These are phyloP conservation scores for Stercorarius parasiticus DNA, from an alignment of 2,113 vertebrate genomes.

Conservation along the genomic window DNA sequence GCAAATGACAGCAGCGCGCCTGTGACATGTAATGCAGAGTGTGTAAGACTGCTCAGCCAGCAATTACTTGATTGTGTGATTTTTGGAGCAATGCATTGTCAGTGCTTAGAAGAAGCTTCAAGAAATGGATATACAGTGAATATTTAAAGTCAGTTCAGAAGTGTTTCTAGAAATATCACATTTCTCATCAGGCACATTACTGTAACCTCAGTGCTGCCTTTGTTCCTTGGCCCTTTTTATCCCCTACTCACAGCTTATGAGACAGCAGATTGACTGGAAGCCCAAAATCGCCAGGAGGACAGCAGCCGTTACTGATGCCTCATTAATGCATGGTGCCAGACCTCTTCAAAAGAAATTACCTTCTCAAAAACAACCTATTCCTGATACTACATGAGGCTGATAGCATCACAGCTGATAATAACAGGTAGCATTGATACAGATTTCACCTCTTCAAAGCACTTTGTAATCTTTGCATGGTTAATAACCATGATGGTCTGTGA, in stretches of 20 bases:
- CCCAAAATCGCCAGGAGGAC: background rate
- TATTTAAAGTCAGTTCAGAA: slow-evolving; percentile 5
- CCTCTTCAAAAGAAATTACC: background rate
- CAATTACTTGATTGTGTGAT: background rate
- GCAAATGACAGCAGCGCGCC: background rate
- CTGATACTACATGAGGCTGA: background rate
- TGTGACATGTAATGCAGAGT: background rate
- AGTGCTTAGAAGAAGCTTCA: background rate
- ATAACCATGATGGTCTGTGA: background rate
- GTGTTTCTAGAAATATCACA: background rate
- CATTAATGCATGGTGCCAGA: background rate
- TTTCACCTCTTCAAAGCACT: background rate
- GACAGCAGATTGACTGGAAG: background rate
- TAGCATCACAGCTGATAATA: background rate
- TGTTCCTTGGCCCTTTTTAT: background rate
- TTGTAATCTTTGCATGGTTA: background rate
- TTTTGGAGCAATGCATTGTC: background rate
- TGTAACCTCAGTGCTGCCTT: background rate
- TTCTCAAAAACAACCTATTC: background rate
- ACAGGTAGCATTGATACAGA: background rate
- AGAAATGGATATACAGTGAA: background rate
- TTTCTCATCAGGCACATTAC: slow-evolving; percentile 1
- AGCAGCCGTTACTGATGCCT: background rate
- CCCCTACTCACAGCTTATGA: background rate
- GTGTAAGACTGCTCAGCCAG: background rate